A percentile compares a stretch with the other conserved stretches of the same genome.
phyloP scores from a whole-genome alignment of 2,888 invertebrate genomes.

The Lycaena phlaeas region DNA sequence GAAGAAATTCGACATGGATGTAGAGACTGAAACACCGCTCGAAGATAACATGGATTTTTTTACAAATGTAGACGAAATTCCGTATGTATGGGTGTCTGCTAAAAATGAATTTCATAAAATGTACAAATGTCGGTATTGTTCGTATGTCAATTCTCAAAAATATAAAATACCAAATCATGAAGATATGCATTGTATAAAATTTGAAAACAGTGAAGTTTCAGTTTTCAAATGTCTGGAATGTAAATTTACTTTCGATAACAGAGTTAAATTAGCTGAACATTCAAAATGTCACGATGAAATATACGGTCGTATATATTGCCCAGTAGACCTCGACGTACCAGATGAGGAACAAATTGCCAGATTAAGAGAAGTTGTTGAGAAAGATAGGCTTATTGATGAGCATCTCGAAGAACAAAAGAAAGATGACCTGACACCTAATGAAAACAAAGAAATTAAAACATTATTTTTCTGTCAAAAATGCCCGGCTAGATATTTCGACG shows the following conservation, averaged over 20 bases:
- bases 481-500: constrained; percentile 86
- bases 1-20: constrained; percentile 54
- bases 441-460: constrained; percentile 45
- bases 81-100: constrained; percentile 83
- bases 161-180: constrained; percentile 88
- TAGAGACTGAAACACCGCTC: constrained; percentile 45
- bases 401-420: constrained; percentile 34
- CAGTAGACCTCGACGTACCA: constrained; percentile 76
- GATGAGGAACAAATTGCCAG: constrained; percentile 78
- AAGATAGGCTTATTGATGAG: constrained; percentile 18
- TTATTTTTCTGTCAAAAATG: constrained; percentile 86
- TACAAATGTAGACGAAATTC: constrained; percentile 73
- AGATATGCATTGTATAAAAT: constrained; percentile 77
- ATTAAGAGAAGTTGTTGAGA: constrained; percentile 48
- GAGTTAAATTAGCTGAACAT: constrained; percentile 79
- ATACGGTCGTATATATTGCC: constrained; percentile 80
- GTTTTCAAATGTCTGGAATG: constrained; percentile 82
- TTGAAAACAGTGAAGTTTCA: constrained; percentile 67
- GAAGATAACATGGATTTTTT: constrained; percentile 34
- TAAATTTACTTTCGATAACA: constrained; percentile 83
- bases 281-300: constrained; percentile 82
- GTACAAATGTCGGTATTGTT: constrained; percentile 88
- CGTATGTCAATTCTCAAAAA: constrained; percentile 86
- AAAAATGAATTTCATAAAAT: constrained; percentile 83
- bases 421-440: constrained; percentile 27